Conservation (phyloP, 2,797 vertebrate genomes). For the Clarias pachynema region DNA sequence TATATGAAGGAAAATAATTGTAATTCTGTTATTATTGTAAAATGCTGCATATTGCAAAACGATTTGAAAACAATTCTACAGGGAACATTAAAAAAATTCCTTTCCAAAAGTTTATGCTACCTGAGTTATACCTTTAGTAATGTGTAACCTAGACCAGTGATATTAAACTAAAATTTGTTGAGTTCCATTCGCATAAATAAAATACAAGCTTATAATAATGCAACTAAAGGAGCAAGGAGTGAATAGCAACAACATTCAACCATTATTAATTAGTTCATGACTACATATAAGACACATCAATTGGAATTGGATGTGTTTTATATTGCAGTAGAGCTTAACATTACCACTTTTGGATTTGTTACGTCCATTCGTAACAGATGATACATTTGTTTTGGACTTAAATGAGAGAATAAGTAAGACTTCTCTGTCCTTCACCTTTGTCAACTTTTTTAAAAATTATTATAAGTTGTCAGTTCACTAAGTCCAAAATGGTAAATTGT, state of each 20-base stretch:
- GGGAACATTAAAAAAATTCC: not conserved
- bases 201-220: not conserved
- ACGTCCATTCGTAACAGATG: not conserved
- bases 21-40: not conserved
- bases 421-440: not conserved
- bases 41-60: not conserved
- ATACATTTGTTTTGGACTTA: not conserved
- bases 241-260: not conserved
- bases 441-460: not conserved
- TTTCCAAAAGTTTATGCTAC: not conserved
- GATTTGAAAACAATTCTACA: not conserved
- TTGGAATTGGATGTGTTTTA: not conserved
- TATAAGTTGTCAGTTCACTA: not conserved
- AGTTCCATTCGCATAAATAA: not conserved
- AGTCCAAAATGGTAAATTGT: too few relatives aligned
- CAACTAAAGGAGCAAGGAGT: not conserved
- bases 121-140: not conserved
- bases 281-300: not conserved
- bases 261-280: not conserved
- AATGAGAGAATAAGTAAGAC: not conserved
- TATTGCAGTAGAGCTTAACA: not conserved
- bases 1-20: not conserved
- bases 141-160: not conserved
- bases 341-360: not conserved
- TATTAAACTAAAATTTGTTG: not conserved